A percentile compares a stretch with the other conserved stretches of the same genome.
Conservation (phyloP, 2,888 invertebrate species). For the Eueremaeus valkanovi region DNA sequence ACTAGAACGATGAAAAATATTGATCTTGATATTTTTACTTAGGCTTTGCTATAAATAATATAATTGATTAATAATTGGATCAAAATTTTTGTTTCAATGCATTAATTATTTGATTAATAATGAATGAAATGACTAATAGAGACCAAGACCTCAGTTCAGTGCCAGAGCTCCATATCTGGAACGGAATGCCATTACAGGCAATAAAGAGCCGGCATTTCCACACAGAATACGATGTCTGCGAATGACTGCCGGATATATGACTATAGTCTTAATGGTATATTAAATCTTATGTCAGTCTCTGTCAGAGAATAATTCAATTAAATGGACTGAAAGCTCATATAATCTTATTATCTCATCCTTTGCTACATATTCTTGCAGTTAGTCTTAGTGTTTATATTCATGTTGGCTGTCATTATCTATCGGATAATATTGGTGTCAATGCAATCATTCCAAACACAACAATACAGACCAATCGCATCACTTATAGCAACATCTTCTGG, state of each 20-base stretch:
- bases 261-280: constrained; percentile 58
- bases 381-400: constrained; percentile 58
- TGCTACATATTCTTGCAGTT: no score
- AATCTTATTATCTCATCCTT: no score
- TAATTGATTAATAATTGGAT: no score
- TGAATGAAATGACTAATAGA: not conserved
- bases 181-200: constrained; percentile 59
- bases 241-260: constrained; percentile 57
- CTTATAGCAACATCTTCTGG: constrained; percentile 57
- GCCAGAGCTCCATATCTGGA: constrained; percentile 57
- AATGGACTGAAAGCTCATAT: no score
- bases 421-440: constrained; percentile 57
- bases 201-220: constrained; percentile 58
- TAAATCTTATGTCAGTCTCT: no score
- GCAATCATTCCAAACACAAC: constrained; percentile 56
- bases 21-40: no score
- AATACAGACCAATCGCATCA: constrained; percentile 54
- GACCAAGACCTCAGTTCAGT: constrained; percentile 58
- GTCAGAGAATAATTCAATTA: no score
- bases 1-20: no score
- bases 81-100: not conserved
- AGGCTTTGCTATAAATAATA: no score
- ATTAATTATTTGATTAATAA: not conserved
- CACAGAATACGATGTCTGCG: constrained; percentile 54
- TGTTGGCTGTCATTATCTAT: constrained; percentile 59